phyloP scores from a whole-genome alignment of 2,888 invertebrate species.

The Tigriopus californicus region DNA sequence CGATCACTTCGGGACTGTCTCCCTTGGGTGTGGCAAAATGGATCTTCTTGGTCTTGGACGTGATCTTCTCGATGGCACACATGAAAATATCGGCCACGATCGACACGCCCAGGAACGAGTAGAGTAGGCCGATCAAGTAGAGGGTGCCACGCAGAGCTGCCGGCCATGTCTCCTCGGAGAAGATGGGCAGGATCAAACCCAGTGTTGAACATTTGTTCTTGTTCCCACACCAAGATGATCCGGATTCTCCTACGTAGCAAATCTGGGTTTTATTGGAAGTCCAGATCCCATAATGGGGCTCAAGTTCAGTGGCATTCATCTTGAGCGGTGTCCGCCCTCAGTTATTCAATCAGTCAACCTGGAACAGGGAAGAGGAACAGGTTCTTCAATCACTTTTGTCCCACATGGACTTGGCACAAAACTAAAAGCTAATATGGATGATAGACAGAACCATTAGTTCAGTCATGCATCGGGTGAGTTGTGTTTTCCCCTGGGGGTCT shows the following conservation, averaged over 20 bases:
- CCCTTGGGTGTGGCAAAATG: constrained; percentile 10
- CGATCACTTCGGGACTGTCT: constrained; percentile 5
- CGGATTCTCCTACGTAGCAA: not conserved
- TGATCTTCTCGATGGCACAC: constrained; percentile 38
- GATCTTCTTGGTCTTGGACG: constrained; percentile 32
- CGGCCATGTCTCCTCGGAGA: constrained; percentile 32
- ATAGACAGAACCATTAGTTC: no score
- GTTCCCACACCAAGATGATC: not conserved
- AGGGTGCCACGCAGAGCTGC: constrained; percentile 26
- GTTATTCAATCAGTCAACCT: no score
- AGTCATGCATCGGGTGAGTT: no score
- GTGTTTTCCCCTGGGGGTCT: no score
- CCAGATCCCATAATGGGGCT: not conserved
- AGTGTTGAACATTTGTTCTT: constrained; percentile 20
- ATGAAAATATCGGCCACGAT: constrained; percentile 40
- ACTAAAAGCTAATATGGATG: no score
- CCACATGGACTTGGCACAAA: no score
- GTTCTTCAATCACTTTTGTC: no score
- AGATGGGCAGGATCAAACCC: constrained; percentile 31
- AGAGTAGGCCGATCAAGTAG: constrained; percentile 33
- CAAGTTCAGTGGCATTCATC: no score
- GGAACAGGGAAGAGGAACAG: no score
- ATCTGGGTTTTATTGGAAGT: not conserved
- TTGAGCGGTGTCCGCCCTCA: no score
- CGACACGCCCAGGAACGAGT: constrained; percentile 37